A percentile compares a stretch with the other conserved stretches of the same genome.
Conservation (phyloP, 2,113 vertebrate genomes). For the Rhabdornis inornatus region DNA sequence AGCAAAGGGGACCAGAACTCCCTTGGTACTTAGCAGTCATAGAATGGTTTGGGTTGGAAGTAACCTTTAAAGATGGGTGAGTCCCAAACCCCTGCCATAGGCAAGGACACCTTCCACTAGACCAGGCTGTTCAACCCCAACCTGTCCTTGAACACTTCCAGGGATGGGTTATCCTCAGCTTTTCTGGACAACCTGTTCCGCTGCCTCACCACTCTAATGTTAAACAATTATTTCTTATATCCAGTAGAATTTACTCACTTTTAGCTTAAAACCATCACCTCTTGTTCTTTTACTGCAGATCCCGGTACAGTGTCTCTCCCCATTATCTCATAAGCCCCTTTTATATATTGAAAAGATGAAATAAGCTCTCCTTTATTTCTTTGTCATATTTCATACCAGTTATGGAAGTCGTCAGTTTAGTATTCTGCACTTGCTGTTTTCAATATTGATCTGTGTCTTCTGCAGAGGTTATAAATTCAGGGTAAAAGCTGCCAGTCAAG, state of each 20-base stretch:
- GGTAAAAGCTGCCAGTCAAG: neutral
- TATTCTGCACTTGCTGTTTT: slow-evolving; percentile 38
- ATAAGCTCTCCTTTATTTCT: neutral
- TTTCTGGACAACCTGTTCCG: neutral
- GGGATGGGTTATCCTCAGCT: neutral
- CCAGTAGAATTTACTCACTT: neutral
- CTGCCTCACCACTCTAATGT: neutral
- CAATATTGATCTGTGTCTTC: slow-evolving; percentile 14
- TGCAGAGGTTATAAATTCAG: neutral
- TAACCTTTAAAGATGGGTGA: neutral
- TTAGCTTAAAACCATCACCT: neutral
- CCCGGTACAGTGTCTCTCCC: neutral
- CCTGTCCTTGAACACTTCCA: neutral
- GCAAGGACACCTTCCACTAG: neutral
- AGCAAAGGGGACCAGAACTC: neutral
- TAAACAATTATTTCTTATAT: neutral
- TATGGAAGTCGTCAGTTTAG: neutral
- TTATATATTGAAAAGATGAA: neutral
- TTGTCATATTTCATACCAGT: neutral
- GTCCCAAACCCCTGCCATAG: neutral
- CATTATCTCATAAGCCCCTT: neutral
- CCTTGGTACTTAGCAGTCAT: fast-evolving
- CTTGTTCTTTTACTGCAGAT: neutral
- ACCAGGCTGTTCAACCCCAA: neutral
- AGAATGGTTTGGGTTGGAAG: neutral